Evolutionary conservation across 2,797 vertebrate genomes (phyloP).

Genomic region (Betta splendens): DNA sequence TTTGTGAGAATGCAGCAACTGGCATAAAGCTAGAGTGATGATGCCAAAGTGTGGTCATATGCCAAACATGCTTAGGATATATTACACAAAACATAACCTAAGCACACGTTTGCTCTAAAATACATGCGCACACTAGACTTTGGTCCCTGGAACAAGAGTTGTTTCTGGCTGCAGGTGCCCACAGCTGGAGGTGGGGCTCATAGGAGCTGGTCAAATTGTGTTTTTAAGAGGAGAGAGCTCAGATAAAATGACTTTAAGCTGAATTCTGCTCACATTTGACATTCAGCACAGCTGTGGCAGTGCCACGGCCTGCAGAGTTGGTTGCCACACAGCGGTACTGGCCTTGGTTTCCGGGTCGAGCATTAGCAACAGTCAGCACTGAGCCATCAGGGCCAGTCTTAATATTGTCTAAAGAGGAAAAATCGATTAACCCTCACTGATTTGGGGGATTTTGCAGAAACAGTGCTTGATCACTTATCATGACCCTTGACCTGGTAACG

Average conservation of each 20-base stretch:
- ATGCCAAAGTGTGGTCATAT: no score
- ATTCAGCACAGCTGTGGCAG: constrained; percentile 79
- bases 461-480: background rate
- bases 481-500: constrained; percentile 80
- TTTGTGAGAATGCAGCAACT: no score
- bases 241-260: background rate
- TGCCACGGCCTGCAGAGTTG: constrained; percentile 80
- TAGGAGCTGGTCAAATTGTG: background rate
- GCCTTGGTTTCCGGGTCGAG: constrained; percentile 85
- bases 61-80: no score
- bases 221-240: background rate
- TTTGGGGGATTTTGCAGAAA: background rate
- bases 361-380: constrained; percentile 80
- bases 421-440: background rate
- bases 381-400: constrained; percentile 86
- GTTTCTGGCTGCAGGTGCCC: background rate
- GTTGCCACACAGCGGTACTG: constrained; percentile 88
- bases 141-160: background rate
- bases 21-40: no score
- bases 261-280: constrained; percentile 83
- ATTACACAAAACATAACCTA: background rate
- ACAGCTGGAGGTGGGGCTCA: background rate
- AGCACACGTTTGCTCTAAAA: background rate
- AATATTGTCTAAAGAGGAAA: constrained; percentile 81
- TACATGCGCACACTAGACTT: background rate